These are phyloP conservation scores for Peromyscus californicus DNA, from an alignment of 2,113 vertebrate species.

Conservation along the genomic window DNA sequence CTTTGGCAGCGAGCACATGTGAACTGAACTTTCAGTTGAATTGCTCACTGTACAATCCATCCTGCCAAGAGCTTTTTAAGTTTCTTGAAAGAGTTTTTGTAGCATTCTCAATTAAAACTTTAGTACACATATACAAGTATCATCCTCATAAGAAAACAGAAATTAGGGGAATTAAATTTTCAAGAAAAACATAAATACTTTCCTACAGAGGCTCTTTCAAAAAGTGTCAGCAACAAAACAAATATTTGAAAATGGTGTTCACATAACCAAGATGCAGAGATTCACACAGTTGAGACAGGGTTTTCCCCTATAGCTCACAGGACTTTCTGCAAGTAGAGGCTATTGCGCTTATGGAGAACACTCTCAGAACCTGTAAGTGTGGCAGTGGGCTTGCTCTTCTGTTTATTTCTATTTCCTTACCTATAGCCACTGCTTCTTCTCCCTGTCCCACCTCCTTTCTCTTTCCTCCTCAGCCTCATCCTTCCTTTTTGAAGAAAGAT, in stretches of 20 bases:
- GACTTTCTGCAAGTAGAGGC: background rate
- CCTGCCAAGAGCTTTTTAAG: background rate
- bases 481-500: background rate
- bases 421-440: background rate
- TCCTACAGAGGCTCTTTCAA: background rate
- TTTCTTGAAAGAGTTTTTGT: background rate
- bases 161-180: background rate
- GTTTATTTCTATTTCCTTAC: background rate
- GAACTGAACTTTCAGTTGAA: background rate
- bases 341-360: background rate
- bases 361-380: background rate
- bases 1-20: background rate
- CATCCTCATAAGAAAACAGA: background rate
- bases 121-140: background rate
- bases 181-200: background rate
- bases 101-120: background rate
- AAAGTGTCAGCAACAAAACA: background rate
- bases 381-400: background rate
- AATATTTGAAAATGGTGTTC: constrained; percentile 2
- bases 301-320: background rate
- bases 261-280: background rate
- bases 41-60: background rate
- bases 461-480: background rate
- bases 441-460: background rate
- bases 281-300: background rate